Evolutionary conservation across 2,888 invertebrate species (phyloP).

Genomic region (Choreutis nemorana): DNA sequence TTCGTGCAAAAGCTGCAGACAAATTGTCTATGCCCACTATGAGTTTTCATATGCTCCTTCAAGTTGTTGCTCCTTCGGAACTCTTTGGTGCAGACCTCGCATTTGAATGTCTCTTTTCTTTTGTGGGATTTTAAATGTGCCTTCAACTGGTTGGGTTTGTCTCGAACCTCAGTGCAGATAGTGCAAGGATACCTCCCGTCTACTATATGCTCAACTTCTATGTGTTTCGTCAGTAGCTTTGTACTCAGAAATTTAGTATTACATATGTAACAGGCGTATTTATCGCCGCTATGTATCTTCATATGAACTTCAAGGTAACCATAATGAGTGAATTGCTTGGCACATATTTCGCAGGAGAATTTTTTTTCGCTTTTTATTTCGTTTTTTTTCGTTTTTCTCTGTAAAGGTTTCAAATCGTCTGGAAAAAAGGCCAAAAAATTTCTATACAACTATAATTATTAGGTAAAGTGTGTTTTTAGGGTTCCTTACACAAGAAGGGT

Average conservation of each 20-base stretch:
- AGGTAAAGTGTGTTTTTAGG: no score
- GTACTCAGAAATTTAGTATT: slow-evolving; percentile 28
- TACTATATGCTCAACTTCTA: slow-evolving; percentile 22
- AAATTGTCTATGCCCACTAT: slow-evolving; percentile 40
- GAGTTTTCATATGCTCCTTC: slow-evolving; percentile 46
- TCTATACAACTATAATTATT: no score
- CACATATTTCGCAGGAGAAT: slow-evolving; percentile 19
- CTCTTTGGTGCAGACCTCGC: slow-evolving; percentile 33
- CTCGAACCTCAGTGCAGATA: slow-evolving; percentile 28
- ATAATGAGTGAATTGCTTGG: slow-evolving; percentile 26
- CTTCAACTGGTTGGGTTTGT: slow-evolving; percentile 32
- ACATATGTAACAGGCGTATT: slow-evolving; percentile 35
- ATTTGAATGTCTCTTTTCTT: slow-evolving; percentile 38
- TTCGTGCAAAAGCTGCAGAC: slow-evolving; percentile 35
- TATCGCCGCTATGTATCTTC: slow-evolving; percentile 31
- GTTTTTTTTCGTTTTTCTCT: slow-evolving; percentile 9
- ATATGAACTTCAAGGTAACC: slow-evolving; percentile 30
- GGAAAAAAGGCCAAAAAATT: slow-evolving; percentile 8
- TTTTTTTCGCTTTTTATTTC: no score
- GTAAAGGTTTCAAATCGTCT: slow-evolving; percentile 12
- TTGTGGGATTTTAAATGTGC: slow-evolving; percentile 36
- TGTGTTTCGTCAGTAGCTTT: slow-evolving; percentile 40
- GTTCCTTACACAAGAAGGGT: no score
- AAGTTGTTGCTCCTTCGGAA: slow-evolving; percentile 43
- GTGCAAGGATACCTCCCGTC: slow-evolving; percentile 32